A percentile compares a stretch with the other conserved stretches of the same genome.
Conservation (phyloP, 2,797 vertebrate genomes). For the Gymnodraco acuticeps region DNA sequence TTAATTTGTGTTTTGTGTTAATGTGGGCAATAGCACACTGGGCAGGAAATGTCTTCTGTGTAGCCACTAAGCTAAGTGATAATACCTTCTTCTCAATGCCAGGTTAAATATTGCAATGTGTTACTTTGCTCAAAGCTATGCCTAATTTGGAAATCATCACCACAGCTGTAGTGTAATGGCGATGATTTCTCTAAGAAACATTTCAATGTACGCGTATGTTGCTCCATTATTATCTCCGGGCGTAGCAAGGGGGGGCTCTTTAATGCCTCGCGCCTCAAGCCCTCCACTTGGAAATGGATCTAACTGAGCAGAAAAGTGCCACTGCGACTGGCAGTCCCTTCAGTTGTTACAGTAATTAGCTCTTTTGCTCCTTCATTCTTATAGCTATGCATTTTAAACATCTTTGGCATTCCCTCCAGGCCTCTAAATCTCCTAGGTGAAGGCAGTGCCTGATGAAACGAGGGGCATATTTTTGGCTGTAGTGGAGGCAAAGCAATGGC, state of each 20-base stretch:
- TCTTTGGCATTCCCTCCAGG: constrained; percentile 24
- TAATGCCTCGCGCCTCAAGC: constrained; percentile 33
- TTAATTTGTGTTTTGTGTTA: not conserved
- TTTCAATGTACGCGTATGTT: constrained; percentile 14
- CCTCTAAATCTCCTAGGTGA: constrained; percentile 53
- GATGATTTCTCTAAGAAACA: constrained; percentile 18
- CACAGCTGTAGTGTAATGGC: not conserved
- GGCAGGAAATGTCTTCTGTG: not conserved
- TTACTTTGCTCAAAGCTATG: constrained; percentile 5
- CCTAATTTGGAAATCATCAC: not conserved
- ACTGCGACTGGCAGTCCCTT: constrained; percentile 39
- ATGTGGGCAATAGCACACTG: not conserved
- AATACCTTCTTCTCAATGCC: not conserved
- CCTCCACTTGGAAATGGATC: constrained; percentile 52
- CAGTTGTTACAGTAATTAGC: constrained; percentile 55
- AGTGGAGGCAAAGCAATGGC: constrained; percentile 15
- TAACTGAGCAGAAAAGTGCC: constrained; percentile 58
- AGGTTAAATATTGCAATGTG: constrained; percentile 12
- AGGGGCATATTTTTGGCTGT: constrained; percentile 11
- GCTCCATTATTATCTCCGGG: constrained; percentile 38
- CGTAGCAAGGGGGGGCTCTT: constrained; percentile 25
- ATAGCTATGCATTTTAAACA: constrained; percentile 24
- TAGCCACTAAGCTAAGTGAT: not conserved
- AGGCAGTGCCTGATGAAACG: constrained; percentile 23
- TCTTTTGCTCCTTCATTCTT: constrained; percentile 22